phyloP scores from a whole-genome alignment of 2,888 invertebrate species.

The Chrysomela aeneicollis region DNA sequence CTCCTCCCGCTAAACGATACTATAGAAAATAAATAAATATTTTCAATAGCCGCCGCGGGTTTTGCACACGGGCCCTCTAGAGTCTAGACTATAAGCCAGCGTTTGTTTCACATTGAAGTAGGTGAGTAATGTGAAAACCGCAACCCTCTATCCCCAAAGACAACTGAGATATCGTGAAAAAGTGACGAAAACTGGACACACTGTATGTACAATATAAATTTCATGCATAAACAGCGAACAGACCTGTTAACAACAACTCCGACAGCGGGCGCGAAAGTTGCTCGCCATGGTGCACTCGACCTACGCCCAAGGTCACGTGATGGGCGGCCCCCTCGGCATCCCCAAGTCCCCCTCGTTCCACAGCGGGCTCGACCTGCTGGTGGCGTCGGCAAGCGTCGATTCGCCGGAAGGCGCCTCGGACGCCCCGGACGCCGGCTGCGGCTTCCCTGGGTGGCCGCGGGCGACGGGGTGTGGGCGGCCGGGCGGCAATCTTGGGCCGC shows the following conservation, averaged over 20 bases:
- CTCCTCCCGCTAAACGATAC: too few relatives aligned
- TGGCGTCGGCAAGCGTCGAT: conserved; percentile 68
- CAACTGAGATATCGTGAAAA: too few relatives aligned
- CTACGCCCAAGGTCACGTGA: conserved; percentile 59
- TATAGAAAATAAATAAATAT: too few relatives aligned
- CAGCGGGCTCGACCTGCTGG: conserved; percentile 82
- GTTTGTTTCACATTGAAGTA: too few relatives aligned
- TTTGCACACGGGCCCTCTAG: too few relatives aligned
- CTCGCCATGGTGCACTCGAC: conserved; percentile 59
- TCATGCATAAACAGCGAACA: too few relatives aligned
- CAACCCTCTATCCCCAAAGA: too few relatives aligned
- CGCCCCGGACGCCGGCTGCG: conserved; percentile 47
- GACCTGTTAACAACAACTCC: background rate
- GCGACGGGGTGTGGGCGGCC: background rate
- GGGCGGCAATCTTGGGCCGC: background rate
- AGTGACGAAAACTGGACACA: too few relatives aligned
- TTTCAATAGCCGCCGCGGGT: too few relatives aligned
- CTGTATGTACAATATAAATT: too few relatives aligned
- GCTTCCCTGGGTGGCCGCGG: conserved; percentile 18
- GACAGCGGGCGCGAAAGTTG: background rate
- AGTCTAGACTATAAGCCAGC: too few relatives aligned
- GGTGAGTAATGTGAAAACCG: too few relatives aligned
- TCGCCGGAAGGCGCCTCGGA: conserved; percentile 60
- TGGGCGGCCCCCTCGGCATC: conserved; percentile 64
- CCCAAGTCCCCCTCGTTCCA: conserved; percentile 90